Evolutionary conservation across 2,797 vertebrate genomes (phyloP).

Genomic region (Geotria australis): DNA sequence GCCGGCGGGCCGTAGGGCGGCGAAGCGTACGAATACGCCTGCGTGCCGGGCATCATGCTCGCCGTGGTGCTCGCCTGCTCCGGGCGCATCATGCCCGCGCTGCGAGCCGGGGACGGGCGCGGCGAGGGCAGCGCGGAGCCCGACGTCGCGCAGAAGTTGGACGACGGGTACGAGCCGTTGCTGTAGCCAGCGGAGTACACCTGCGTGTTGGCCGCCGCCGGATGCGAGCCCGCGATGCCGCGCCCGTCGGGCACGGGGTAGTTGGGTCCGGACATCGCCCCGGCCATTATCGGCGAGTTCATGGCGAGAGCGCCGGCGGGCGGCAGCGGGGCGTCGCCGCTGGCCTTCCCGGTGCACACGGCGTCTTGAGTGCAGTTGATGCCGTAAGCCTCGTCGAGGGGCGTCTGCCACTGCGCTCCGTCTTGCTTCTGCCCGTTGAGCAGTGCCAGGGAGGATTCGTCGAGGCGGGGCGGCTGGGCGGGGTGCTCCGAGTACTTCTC

Average conservation of each 20-base stretch:
- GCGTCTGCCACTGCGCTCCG: not conserved
- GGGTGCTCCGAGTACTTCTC: constrained; percentile 55
- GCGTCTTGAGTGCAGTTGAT: not conserved
- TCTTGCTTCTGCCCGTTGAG: not conserved
- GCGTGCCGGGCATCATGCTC: not conserved
- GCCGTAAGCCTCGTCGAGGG: not conserved
- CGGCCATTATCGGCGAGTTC: not conserved
- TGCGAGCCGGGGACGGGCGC: not conserved
- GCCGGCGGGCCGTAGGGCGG: not conserved
- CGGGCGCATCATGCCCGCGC: not conserved
- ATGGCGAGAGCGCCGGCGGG: not conserved
- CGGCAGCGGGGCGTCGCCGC: not conserved
- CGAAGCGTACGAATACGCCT: not conserved
- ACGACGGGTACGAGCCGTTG: not conserved
- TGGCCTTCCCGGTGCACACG: not conserved
- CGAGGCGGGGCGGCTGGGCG: not conserved
- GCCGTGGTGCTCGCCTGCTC: not conserved
- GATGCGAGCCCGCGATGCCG: not conserved
- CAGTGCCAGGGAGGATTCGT: not conserved
- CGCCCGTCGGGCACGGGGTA: not conserved
- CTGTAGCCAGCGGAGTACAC: not conserved
- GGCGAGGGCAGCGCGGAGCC: not conserved
- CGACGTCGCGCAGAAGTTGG: not conserved
- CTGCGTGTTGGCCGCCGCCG: not conserved
- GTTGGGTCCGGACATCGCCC: not conserved